phyloP scores from a whole-genome alignment of 2,113 vertebrate species.

The Ceyx margarethae region DNA sequence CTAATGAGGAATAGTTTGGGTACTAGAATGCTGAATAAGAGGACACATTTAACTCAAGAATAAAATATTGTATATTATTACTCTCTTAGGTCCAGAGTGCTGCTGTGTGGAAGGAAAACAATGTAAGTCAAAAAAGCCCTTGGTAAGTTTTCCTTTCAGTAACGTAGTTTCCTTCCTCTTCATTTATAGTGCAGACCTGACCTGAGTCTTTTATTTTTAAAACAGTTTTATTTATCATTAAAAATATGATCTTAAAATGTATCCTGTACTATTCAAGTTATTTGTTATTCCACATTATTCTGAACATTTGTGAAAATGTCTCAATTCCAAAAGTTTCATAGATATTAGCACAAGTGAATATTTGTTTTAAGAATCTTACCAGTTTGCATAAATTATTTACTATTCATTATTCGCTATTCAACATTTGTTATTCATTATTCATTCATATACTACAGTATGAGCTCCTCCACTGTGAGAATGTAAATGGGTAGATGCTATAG shows the following conservation, averaged over 20 bases:
- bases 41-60: neutral
- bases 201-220: neutral
- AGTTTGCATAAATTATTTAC: conserved; percentile 5
- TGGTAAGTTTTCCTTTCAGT: neutral
- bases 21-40: neutral
- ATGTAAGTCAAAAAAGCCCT: neutral
- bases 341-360: neutral
- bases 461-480: neutral
- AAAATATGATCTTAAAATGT: neutral
- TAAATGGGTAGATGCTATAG: conserved; percentile 14
- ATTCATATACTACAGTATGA: neutral
- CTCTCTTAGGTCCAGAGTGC: neutral
- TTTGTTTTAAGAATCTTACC: conserved; percentile 34
- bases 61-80: neutral
- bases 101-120: neutral
- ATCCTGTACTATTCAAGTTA: neutral
- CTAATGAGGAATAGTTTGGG: neutral
- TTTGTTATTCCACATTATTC: neutral
- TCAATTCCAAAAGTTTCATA: neutral
- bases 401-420: conserved; percentile 33
- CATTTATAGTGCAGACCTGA: neutral
- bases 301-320: neutral
- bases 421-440: conserved; percentile 40
- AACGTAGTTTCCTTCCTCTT: neutral
- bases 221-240: neutral